Percentiles rank a stretch among this genome's conserved stretches.
phyloP scores from a whole-genome alignment of 2,113 vertebrate genomes.

The Amphiprion ocellaris region DNA sequence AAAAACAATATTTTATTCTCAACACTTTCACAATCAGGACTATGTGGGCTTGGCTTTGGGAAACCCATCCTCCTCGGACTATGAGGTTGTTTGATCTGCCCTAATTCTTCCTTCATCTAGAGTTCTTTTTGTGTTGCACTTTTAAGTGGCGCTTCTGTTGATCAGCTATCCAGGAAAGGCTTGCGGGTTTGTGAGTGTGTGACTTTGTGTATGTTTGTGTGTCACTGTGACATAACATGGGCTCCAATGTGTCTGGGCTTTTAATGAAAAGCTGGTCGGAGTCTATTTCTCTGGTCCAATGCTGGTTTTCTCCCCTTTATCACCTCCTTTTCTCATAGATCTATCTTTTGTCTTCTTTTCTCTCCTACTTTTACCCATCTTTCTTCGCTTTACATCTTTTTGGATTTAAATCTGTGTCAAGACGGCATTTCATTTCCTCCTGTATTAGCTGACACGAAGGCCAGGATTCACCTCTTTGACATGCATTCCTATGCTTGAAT shows the following conservation, averaged over 20 bases:
- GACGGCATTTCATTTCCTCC: neutral
- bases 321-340: neutral
- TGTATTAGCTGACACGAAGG: neutral
- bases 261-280: conserved; percentile 47
- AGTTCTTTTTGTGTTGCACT: conserved; percentile 27
- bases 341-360: neutral
- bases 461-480: neutral
- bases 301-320: neutral
- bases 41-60: neutral
- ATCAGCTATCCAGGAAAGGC: conserved; percentile 35
- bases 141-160: conserved; percentile 62
- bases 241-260: conserved; percentile 67
- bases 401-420: neutral
- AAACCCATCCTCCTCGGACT: neutral
- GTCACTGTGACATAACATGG: conserved; percentile 57
- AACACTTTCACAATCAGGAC: too few species aligned
- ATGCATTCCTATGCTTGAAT: neutral
- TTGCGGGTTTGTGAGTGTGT: conserved; percentile 19
- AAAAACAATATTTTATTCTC: too few species aligned
- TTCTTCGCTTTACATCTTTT: neutral
- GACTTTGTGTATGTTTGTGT: conserved; percentile 20
- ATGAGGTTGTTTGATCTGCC: neutral
- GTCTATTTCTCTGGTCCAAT: neutral
- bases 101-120: conserved; percentile 19
- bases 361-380: neutral